Evolutionary conservation across 2,888 invertebrate species (phyloP), one percentile per base, ranked within the genome.

Genomic region (Camptogramma bilineatum): DNA sequence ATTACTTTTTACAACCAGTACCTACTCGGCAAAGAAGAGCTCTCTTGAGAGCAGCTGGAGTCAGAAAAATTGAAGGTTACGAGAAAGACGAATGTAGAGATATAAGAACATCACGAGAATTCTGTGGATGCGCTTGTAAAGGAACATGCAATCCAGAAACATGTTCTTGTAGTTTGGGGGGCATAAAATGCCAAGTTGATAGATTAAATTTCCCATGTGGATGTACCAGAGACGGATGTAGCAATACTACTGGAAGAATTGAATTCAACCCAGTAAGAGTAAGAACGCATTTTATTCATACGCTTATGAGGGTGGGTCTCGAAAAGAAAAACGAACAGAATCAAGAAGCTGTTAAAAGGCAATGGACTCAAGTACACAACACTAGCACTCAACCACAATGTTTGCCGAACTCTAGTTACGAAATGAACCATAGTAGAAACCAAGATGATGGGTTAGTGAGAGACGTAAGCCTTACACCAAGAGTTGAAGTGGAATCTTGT

Each of bases 121-220:
- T 97, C 78, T 98, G 98, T 86, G 98, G 98, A 47, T 98, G 98
- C 86, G 96, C 96, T 52, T 98, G 98, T 84, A 97, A 98, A 86
- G 97, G 97, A 55, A 96, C 96, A 81, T 99, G 99, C 91, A 98
- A 98, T 93, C 99, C 99, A 0, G 98, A 98, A 78, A 98, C 96
- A 19, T 99, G 99, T 87, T 96, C 97, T 16, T 99, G 99, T 91
- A 97, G 98, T 84, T 95, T 97, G 82, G 97, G 97, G 50, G 98
- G 98, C 68, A 99, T 99, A 73, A 98, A 99, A 93, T 99, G 99
- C 86, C 99, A 99, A 94, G 99, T 99, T 59, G 99, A 99, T 88
- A 95, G 99, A 67, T 94, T 97, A 66, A 98, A 97, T 82, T 99
- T 99, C 84, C 99, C 99, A 0, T 99, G 99, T 86, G 98, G 99